Conservation (phyloP, 2,113 vertebrate genomes). For the Urocynchramus pylzowi region DNA sequence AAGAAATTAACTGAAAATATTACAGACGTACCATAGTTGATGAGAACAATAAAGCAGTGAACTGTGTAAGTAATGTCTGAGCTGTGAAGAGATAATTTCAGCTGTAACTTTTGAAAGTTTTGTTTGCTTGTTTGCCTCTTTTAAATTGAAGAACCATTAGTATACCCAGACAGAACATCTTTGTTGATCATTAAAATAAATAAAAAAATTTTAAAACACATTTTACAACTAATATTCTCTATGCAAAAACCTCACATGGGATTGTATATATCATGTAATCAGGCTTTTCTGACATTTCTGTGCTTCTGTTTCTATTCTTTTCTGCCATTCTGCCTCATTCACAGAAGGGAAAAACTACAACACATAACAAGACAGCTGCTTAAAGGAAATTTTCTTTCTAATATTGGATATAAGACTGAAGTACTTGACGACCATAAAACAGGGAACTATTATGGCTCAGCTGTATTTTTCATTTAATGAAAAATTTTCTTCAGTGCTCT, state of each 20-base stretch:
- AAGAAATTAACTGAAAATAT: conserved; percentile 37
- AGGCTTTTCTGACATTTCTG: neutral
- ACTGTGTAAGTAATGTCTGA: neutral
- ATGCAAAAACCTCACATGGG: neutral
- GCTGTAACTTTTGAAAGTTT: neutral
- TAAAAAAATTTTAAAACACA: neutral
- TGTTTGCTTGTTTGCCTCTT: neutral
- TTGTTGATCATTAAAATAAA: neutral
- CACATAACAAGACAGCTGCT: neutral
- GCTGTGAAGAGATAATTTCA: neutral
- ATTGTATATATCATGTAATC: neutral
- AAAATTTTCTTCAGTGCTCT: neutral
- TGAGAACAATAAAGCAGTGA: conserved; percentile 2
- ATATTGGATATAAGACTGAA: neutral
- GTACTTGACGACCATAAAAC: neutral
- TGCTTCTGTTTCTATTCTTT: neutral
- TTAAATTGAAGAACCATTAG: neutral
- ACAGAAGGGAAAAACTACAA: neutral
- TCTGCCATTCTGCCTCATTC: neutral
- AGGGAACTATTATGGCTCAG: neutral
- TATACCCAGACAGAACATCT: neutral
- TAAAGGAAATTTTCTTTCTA: neutral
- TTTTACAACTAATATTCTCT: neutral
- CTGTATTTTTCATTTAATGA: neutral
- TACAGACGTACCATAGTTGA: neutral